A percentile compares a stretch with the other conserved stretches of the same genome.
These are phyloP conservation scores for Pelecanus crispus DNA, from an alignment of 2,113 vertebrate species.

Conservation along the genomic window DNA sequence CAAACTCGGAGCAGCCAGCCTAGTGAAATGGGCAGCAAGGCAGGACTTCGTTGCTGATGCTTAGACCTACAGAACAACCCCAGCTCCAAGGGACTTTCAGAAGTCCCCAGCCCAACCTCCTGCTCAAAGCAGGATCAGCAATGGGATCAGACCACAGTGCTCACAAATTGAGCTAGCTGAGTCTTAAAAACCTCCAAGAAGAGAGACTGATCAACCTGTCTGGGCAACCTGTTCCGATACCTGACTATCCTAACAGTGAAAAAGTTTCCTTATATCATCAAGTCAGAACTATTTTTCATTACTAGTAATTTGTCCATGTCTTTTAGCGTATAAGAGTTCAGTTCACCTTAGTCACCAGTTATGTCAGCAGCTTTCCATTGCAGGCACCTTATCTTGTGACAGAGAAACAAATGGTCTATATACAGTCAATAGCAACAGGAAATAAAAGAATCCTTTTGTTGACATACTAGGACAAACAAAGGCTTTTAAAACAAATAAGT, in stretches of 20 bases:
- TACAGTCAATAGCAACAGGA: neutral
- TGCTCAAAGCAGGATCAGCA: neutral
- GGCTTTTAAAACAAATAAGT: neutral
- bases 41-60: neutral
- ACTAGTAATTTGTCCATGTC: neutral
- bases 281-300: neutral
- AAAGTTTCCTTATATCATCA: neutral
- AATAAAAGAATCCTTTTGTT: neutral
- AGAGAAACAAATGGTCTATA: neutral
- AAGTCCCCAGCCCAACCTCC: neutral
- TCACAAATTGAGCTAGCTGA: neutral
- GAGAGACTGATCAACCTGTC: neutral
- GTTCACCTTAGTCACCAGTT: neutral
- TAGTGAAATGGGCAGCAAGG: neutral
- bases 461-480: neutral
- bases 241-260: neutral
- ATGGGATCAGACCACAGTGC: accelerated
- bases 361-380: neutral
- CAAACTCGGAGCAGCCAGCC: neutral
- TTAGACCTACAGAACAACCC: neutral
- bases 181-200: neutral
- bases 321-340: neutral
- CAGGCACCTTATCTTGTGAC: neutral
- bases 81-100: neutral
- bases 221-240: neutral